Evolutionary conservation across 2,113 vertebrate species (phyloP).

Genomic region (Hylia prasina): DNA sequence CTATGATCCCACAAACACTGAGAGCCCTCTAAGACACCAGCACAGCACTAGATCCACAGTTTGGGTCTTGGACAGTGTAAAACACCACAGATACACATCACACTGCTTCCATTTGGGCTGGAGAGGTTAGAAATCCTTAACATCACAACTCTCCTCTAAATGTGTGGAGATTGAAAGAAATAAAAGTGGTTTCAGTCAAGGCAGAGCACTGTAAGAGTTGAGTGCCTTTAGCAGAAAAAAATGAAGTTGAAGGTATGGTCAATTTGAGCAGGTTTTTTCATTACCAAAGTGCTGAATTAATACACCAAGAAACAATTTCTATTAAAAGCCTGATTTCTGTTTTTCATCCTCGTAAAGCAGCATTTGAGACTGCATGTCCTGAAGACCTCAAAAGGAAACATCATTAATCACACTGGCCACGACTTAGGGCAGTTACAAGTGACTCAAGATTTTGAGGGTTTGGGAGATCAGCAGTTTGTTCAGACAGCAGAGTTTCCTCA

Average conservation of each 20-base stretch:
- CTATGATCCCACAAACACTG: rapidly evolving
- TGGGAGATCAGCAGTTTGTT: background rate
- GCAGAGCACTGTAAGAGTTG: rapidly evolving
- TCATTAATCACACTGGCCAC: background rate
- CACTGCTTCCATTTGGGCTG: background rate
- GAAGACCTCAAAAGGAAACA: background rate
- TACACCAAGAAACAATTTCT: background rate
- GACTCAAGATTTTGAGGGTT: background rate
- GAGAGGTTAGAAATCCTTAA: background rate
- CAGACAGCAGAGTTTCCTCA: background rate
- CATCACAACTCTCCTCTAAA: background rate
- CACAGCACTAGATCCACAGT: rapidly evolving
- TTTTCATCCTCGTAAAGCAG: background rate
- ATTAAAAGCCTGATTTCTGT: background rate
- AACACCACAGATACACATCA: background rate
- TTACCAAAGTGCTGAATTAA: background rate
- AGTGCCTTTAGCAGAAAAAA: background rate
- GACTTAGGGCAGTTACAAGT: background rate
- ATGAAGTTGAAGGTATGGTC: background rate
- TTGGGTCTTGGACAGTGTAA: rapidly evolving
- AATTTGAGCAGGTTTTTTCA: background rate
- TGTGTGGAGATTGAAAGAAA: background rate
- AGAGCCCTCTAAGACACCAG: background rate
- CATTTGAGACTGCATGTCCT: background rate
- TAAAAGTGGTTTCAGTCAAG: background rate